Evolutionary conservation across 1,140 invertebrate genomes (phyloP).

Genomic region (Polypedilum vanderplanki): DNA sequence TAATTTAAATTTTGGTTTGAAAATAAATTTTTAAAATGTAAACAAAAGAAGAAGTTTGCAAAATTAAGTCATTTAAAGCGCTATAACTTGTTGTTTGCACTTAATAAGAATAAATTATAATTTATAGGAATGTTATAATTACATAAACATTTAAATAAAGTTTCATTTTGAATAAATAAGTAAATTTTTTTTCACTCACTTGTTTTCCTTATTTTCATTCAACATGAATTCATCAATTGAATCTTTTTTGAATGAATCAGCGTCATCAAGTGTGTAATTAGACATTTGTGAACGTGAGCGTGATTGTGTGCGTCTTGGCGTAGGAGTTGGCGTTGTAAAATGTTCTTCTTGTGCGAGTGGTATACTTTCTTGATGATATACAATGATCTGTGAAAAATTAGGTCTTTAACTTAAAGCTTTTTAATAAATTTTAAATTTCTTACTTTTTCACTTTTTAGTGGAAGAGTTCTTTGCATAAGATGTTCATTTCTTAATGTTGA

Average conservation of each 20-base stretch:
- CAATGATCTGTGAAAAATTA: conserved; percentile 49
- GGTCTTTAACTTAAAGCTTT: conserved; percentile 29
- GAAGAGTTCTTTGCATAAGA: conserved; percentile 29
- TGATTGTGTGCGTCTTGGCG: conserved; percentile 42
- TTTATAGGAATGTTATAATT: no score
- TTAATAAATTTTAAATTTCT: conserved; percentile 31
- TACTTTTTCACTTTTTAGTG: conserved; percentile 30
- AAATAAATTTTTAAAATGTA: background rate
- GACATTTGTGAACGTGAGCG: conserved; percentile 47
- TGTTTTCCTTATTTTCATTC: conserved; percentile 45
- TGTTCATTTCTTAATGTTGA: conserved; percentile 31
- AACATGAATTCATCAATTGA: conserved; percentile 42
- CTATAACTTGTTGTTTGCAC: no score
- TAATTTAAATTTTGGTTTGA: background rate
- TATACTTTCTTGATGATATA: conserved; percentile 54
- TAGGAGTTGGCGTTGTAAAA: conserved; percentile 44
- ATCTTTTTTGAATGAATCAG: conserved; percentile 51
- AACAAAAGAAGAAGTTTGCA: no score
- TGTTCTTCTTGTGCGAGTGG: conserved; percentile 46
- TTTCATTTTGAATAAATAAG: no score
- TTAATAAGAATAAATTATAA: no score
- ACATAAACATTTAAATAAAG: no score
- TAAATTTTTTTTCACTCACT: conserved; percentile 42
- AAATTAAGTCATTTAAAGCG: no score
- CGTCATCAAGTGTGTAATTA: conserved; percentile 61